These are phyloP conservation scores for Sinella curviseta DNA, from an alignment of 1,140 invertebrate genomes.

Conservation along the genomic window DNA sequence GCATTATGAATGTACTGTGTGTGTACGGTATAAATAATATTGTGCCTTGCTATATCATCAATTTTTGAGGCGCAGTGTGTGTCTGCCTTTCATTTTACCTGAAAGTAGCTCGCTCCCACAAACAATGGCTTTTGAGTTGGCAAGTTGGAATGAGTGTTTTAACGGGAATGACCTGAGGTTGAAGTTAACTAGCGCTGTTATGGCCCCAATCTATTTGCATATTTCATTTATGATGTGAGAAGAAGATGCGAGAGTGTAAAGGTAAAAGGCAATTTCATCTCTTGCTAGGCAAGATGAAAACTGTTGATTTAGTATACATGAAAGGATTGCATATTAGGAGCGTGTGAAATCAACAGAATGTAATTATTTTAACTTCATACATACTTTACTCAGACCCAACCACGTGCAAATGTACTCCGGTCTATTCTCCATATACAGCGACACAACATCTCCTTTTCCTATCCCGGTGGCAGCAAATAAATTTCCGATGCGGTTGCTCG, in stretches of 20 bases:
- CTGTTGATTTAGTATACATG: slow-evolving; percentile 28
- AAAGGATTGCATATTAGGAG: neutral
- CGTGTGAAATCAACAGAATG: neutral
- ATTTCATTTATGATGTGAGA: too few relatives aligned
- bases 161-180: slow-evolving; percentile 61
- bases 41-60: too few relatives aligned
- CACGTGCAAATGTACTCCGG: slow-evolving; percentile 66
- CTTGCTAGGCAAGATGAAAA: neutral
- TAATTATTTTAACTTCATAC: neutral
- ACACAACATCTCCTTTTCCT: slow-evolving; percentile 65
- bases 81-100: neutral
- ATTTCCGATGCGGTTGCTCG: slow-evolving; percentile 63
- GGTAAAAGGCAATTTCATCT: too few relatives aligned
- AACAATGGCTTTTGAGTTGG: slow-evolving; percentile 58
- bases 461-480: slow-evolving; percentile 60
- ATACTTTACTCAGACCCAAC: slow-evolving; percentile 64
- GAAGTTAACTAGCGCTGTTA: slow-evolving; percentile 64
- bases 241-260: too few relatives aligned
- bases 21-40: too few relatives aligned
- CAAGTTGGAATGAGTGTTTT: slow-evolving; percentile 58
- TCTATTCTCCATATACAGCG: slow-evolving; percentile 66
- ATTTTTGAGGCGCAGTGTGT: too few relatives aligned
- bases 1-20: too few relatives aligned
- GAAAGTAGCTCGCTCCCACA: slow-evolving; percentile 53
- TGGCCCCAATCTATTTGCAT: slow-evolving; percentile 56